Percentiles rank a stretch among this genome's conserved stretches.
These are phyloP conservation scores for Stichopus chloronotus DNA, from an alignment of 35 echinoderm and acorn worm genomes.

Conservation along the genomic window DNA sequence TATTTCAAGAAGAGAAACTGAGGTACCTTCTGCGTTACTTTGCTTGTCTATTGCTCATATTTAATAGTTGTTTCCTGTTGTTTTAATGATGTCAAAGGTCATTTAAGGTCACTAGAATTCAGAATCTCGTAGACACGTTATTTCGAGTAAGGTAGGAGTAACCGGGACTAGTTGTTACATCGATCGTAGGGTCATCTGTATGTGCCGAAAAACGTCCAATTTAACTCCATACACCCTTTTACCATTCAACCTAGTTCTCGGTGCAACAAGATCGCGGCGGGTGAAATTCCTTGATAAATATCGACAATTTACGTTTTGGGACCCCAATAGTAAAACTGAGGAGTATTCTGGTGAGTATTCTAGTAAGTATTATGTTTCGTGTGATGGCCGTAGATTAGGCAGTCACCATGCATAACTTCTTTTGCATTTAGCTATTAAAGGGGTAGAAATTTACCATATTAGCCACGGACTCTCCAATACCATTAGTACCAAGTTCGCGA, in stretches of 20 bases:
- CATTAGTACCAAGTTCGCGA: not conserved
- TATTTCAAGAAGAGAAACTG: too few species aligned
- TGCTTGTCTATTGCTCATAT: too few species aligned
- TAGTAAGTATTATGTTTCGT: not conserved
- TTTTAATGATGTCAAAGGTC: too few species aligned
- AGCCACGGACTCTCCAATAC: not conserved
- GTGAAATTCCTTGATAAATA: not conserved
- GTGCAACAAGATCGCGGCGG: not conserved
- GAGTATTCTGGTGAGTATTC: not conserved
- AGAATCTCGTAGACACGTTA: too few species aligned
- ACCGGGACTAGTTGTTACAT: slow-evolving; percentile 27
- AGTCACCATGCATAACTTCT: not conserved
- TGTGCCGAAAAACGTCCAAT: not conserved
- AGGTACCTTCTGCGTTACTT: too few species aligned
- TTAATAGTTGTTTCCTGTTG: too few species aligned
- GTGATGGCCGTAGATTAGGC: not conserved
- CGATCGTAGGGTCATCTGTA: not conserved
- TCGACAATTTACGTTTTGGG: slow-evolving; percentile 14
- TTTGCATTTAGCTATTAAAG: not conserved
- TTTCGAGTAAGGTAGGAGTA: too few species aligned
- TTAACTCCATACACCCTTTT: not conserved
- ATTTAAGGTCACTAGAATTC: too few species aligned
- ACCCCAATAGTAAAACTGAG: not conserved
- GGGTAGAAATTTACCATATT: not conserved
- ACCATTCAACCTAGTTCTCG: slow-evolving; percentile 1